Evolutionary conservation across 2,113 vertebrate genomes (phyloP), one percentile per base, ranked within the genome.

Genomic region (Bufo gargarizans): DNA sequence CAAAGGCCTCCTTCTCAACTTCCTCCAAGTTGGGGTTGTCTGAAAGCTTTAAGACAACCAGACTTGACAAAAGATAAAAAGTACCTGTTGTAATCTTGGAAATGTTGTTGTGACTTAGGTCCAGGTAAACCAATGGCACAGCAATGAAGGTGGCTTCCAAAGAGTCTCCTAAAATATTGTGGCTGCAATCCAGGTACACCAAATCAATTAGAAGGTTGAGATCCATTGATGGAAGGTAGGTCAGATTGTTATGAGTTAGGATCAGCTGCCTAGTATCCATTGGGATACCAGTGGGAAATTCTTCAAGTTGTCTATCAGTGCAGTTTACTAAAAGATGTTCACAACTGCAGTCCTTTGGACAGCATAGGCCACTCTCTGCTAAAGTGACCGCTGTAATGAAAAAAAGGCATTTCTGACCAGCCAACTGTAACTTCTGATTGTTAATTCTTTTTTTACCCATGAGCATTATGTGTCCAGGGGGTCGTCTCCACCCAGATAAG

Each of bases 141-240:
- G 98, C 90, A 83, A 96, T 93, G 88, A 99, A 98, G 22, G 96
- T 96, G 80, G 97, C 97, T 90, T 98, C 97, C 85, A 97, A 94
- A 90, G 97, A 94, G 89, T 97, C 94, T 0, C 91, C 93, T 82
- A 99, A 87, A 59, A 95, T 93, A 93, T 99, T 99, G 92, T 96
- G 95, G 79, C 93, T 96, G 93, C 97, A 98, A 91, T 99, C 98
- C 93, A 99, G 90, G 84, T 98, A 98, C 12, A 99, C 95, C 88
- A 99, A 93, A 89, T 99, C 97, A 76, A 95, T 96, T 93, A 99
- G 94, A 92, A 98, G 97, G 92, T 97, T 98, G 89, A 99, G 89
- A 87, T 96, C 95, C 91, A 99, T 91, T 1, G 97, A 93, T 0
- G 98, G 97, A 61, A 99, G 92, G 63, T 96, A 96, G 0, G 93